phyloP scores from a whole-genome alignment of 2,113 vertebrate genomes.

The Theristicus caerulescens region DNA sequence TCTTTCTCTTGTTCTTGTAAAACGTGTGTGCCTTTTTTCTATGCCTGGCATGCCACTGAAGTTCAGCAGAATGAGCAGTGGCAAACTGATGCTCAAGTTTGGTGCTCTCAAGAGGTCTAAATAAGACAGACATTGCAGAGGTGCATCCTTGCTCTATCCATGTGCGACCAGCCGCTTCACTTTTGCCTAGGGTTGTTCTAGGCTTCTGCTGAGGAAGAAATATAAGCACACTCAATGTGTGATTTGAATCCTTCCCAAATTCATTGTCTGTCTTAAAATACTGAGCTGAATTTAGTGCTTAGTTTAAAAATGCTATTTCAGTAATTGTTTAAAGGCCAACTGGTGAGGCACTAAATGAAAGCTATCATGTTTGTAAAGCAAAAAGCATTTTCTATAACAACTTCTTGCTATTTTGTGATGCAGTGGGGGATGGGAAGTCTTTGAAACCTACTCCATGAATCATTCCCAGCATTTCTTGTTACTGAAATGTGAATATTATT shows the following conservation, averaged over 20 bases:
- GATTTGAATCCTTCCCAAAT: conserved; percentile 22
- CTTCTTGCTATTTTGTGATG: neutral
- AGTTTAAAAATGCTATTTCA: conserved; percentile 41
- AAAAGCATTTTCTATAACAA: conserved; percentile 18
- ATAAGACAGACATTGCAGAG: neutral
- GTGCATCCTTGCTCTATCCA: neutral
- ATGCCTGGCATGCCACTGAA: neutral
- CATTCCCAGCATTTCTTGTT: conserved; percentile 1
- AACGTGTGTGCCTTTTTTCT: neutral
- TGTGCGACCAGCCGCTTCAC: neutral
- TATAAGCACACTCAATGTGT: neutral
- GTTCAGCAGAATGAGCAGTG: neutral
- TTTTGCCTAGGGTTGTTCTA: neutral
- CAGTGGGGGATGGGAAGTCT: neutral
- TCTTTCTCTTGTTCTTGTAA: neutral
- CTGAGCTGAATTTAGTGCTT: conserved; percentile 25
- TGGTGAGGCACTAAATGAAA: conserved; percentile 42
- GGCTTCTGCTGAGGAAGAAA: neutral
- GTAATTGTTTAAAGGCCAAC: conserved; percentile 45
- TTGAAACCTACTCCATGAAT: conserved; percentile 21
- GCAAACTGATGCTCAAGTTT: neutral
- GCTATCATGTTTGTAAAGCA: conserved; percentile 19
- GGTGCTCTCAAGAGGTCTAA: neutral
- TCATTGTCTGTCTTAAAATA: conserved; percentile 36
- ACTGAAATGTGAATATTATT: conserved; percentile 2